Base-by-base conservation (phyloP, 2,113 vertebrate genomes). In the Cyprinodon variegatus region DNA sequence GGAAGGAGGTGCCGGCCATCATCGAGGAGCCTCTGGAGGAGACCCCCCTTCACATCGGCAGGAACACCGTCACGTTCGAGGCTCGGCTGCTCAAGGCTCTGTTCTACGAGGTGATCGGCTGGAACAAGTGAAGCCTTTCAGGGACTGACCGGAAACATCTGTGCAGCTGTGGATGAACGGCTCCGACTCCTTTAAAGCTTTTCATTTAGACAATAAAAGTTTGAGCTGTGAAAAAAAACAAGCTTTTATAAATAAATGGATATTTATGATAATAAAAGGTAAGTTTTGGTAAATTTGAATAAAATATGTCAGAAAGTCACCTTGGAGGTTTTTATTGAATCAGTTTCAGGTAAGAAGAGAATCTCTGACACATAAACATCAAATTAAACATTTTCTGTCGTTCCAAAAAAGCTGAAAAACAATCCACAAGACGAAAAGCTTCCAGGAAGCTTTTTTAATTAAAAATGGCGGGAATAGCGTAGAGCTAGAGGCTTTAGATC, bases 41-140 rank as follows among this genome's bases (percentile, higher is more conserved):
- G 83, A 94, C 91, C n/a, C 96, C 84, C 73, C 85, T 95, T 64
- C 96, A 96, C 83, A 94, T 84, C 61, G 97, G 97, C 5, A 98
- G 96, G 85, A 99, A 99, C 79, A 98, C 97, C 0, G 96, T 99
- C 77, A 98, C 97, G 0, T 99, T 97, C 0, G 97, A 98, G 89
- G 96, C 97, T 1, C 95, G 97, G 53, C 93, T 96, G 57, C 83
- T 99, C 79, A 97, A 96, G 90, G 96, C 96, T 0, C 92, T 99
- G 70, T 95, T 98, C 93, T 97, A 96, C 72, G 95, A 96, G 72
- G 96, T 99, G 74, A 95, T 92, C 38, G 95, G 95, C 37, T 98
- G 97, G 96, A 95, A 94, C 88, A 82, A 88, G 1, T 97, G 94
- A 92, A 17, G 0, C 86, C 69, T 40, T 45, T 17, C 3, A 41